Conservation (phyloP, 1,140 invertebrate species). For the Aphelinus atriplicis region DNA sequence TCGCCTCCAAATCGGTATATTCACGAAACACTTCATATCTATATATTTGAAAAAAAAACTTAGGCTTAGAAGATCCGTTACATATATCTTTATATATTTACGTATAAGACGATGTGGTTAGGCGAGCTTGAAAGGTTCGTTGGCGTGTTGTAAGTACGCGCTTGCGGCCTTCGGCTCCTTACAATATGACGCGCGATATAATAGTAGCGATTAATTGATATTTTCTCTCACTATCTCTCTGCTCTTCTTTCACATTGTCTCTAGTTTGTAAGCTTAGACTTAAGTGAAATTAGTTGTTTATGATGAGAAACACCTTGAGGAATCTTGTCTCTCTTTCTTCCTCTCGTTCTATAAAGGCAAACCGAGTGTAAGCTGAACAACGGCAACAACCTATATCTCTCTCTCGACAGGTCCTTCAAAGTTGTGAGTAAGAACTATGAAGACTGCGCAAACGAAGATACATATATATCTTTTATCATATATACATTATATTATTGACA, state of each 20-base stretch:
- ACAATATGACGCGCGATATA: no score
- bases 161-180: slow-evolving; percentile 51
- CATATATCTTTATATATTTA: background rate
- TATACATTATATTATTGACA: slow-evolving; percentile 13
- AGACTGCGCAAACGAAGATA: slow-evolving; percentile 39
- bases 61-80: background rate
- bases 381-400: slow-evolving; percentile 27
- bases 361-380: slow-evolving; percentile 38
- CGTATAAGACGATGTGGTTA: background rate
- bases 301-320: slow-evolving; percentile 26
- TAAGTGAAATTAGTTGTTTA: slow-evolving; percentile 36
- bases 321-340: slow-evolving; percentile 41
- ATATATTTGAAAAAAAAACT: slow-evolving; percentile 19
- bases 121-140: slow-evolving; percentile 49
- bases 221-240: background rate
- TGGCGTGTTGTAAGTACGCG: slow-evolving; percentile 63
- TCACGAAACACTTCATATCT: slow-evolving; percentile 47
- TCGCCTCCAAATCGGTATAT: slow-evolving; percentile 60
- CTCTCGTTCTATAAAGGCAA: slow-evolving; percentile 38
- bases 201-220: no score
- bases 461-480: slow-evolving; percentile 10
- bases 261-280: slow-evolving; percentile 30
- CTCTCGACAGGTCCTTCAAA: slow-evolving; percentile 35
- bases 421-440: slow-evolving; percentile 41
- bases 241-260: slow-evolving; percentile 31